A percentile compares a stretch with the other conserved stretches of the same genome.
phyloP scores from a whole-genome alignment of 2,888 invertebrate species.

The Trissolcus brochymenae region DNA sequence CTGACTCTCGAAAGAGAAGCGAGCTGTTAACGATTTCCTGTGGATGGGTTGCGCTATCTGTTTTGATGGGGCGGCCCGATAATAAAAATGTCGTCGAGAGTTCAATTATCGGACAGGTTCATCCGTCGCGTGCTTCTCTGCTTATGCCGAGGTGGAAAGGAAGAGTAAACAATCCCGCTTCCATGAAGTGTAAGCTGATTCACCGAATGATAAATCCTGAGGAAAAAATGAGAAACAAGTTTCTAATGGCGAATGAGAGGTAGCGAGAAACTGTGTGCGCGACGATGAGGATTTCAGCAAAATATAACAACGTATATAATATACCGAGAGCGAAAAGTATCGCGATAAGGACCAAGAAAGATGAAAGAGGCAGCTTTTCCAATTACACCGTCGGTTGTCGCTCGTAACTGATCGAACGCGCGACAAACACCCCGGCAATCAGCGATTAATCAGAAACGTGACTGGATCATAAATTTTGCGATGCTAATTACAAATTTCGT shows the following conservation, averaged over 20 bases:
- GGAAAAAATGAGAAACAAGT: constrained; percentile 29
- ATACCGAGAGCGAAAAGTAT: no score
- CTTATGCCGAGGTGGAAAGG: constrained; percentile 15
- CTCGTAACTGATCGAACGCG: no score
- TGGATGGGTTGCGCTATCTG: no score
- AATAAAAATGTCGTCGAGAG: constrained; percentile 14
- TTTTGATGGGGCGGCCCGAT: neutral
- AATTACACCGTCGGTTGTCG: no score
- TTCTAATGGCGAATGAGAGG: constrained; percentile 20
- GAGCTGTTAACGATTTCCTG: no score
- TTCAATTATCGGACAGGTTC: constrained; percentile 29
- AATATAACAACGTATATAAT: no score
- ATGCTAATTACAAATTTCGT: constrained; percentile 19
- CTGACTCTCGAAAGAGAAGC: no score
- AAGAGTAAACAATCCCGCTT: constrained; percentile 28
- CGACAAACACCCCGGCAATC: no score
- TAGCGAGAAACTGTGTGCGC: no score
- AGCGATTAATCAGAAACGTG: constrained; percentile 4
- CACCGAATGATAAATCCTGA: constrained; percentile 19
- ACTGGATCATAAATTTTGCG: neutral
- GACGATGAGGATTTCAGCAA: no score
- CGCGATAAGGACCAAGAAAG: no score
- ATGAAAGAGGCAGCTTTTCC: no score
- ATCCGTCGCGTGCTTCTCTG: constrained; percentile 30
- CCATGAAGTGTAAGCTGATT: constrained; percentile 26